Conservation (phyloP, 2,797 vertebrate genomes). For the Lindbergichthys nudifrons region DNA sequence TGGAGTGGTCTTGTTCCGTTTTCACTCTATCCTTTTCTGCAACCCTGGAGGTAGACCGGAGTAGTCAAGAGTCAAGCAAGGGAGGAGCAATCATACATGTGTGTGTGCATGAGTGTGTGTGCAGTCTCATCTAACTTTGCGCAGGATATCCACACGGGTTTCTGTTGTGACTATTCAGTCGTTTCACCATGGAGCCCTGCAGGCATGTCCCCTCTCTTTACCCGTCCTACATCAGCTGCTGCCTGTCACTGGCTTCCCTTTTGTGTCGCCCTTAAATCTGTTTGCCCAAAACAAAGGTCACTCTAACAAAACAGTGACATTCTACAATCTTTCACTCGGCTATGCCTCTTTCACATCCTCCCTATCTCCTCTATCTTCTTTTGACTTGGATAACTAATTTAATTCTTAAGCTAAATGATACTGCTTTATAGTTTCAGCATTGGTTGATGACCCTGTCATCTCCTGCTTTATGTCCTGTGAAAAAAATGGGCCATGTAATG, state of each 20-base stretch:
- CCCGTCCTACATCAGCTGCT: constrained; percentile 75
- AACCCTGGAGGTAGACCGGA: constrained; percentile 70
- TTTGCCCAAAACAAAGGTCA: constrained; percentile 87
- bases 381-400: constrained; percentile 69
- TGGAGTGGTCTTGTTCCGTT: constrained; percentile 50
- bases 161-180: constrained; percentile 72
- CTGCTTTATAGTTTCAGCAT: constrained; percentile 46
- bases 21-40: constrained; percentile 63
- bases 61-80: constrained; percentile 66
- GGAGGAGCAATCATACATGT: constrained; percentile 69
- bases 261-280: constrained; percentile 80
- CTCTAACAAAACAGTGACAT: constrained; percentile 74
- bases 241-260: constrained; percentile 65
- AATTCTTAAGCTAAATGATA: constrained; percentile 56
- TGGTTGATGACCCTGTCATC: constrained; percentile 63
- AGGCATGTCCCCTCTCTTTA: constrained; percentile 77
- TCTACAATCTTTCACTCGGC: constrained; percentile 57
- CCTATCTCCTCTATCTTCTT: constrained; percentile 50
- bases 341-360: constrained; percentile 49
- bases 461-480: constrained; percentile 63
- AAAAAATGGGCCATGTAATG: constrained; percentile 58
- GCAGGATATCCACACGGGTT: constrained; percentile 64
- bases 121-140: constrained; percentile 62
- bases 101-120: constrained; percentile 35
- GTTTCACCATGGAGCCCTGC: constrained; percentile 82